Evolutionary conservation across 2,797 vertebrate genomes (phyloP).

Genomic region (Sebastes steindachneri): DNA sequence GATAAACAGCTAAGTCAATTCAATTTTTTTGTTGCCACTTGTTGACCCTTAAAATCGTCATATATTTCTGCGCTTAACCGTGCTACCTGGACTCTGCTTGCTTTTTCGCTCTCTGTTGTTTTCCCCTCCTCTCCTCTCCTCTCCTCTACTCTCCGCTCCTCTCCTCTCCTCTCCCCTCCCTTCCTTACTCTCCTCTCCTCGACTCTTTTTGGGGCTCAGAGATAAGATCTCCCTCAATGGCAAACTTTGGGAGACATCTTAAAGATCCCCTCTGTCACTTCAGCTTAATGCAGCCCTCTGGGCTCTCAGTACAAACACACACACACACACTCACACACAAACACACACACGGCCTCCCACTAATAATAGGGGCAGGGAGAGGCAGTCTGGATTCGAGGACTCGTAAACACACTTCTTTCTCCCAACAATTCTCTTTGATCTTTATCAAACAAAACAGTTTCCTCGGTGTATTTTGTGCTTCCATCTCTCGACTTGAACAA

Average conservation of each 20-base stretch:
- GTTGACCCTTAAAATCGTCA: neutral
- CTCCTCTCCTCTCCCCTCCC: neutral
- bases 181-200: neutral
- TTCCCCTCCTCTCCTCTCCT: neutral
- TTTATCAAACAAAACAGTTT: constrained; percentile 74
- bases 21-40: neutral
- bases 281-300: constrained; percentile 68
- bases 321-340: constrained; percentile 6
- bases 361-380: constrained; percentile 66
- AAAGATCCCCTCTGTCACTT: constrained; percentile 75
- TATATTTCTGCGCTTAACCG: neutral
- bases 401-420: constrained; percentile 70
- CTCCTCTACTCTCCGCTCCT: neutral
- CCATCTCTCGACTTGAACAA: constrained; percentile 47
- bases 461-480: constrained; percentile 57
- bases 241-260: constrained; percentile 73
- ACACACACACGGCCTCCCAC: constrained; percentile 36
- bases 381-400: constrained; percentile 53
- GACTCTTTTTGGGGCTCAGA: constrained; percentile 13
- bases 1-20: neutral
- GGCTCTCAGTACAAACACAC: constrained; percentile 46
- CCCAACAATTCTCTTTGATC: constrained; percentile 75
- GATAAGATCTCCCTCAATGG: constrained; percentile 66
- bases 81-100: neutral
- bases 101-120: neutral